phyloP scores from a whole-genome alignment of 2,113 vertebrate genomes.

The Campylorhamphus procurvoides region DNA sequence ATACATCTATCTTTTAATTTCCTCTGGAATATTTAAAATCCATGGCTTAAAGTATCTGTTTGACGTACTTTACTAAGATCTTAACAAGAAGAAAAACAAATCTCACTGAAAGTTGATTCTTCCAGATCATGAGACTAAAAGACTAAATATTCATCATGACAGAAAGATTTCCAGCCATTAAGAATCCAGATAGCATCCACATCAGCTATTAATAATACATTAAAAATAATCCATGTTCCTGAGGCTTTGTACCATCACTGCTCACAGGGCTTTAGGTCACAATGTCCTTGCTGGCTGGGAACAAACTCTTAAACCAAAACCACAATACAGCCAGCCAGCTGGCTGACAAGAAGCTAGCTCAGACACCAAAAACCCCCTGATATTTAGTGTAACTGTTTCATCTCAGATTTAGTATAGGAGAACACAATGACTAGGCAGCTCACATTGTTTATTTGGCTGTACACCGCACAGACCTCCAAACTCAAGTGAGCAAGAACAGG shows the following conservation, averaged over 20 bases:
- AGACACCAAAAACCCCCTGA: not conserved
- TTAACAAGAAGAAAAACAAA: not conserved
- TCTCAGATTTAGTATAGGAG: not conserved
- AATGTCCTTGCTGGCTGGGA: not conserved
- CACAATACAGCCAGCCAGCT: not conserved
- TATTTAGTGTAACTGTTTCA: not conserved
- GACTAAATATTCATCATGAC: not conserved
- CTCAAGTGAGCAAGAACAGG: not conserved
- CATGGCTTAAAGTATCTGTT: not conserved
- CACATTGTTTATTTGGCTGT: not conserved
- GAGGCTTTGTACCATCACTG: not conserved
- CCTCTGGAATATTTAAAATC: not conserved
- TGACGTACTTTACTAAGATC: not conserved
- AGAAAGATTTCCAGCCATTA: not conserved
- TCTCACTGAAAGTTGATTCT: not conserved
- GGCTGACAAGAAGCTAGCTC: not conserved
- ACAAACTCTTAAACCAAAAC: not conserved
- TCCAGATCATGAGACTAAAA: not conserved
- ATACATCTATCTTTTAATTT: not conserved
- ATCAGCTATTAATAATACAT: not conserved
- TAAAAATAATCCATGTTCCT: not conserved
- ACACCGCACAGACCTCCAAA: not conserved
- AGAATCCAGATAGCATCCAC: not conserved
- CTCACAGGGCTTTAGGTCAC: not conserved
- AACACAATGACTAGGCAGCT: not conserved